Conservation (phyloP, 35 echinoderm and acorn worm species). For the Patiria miniata region DNA sequence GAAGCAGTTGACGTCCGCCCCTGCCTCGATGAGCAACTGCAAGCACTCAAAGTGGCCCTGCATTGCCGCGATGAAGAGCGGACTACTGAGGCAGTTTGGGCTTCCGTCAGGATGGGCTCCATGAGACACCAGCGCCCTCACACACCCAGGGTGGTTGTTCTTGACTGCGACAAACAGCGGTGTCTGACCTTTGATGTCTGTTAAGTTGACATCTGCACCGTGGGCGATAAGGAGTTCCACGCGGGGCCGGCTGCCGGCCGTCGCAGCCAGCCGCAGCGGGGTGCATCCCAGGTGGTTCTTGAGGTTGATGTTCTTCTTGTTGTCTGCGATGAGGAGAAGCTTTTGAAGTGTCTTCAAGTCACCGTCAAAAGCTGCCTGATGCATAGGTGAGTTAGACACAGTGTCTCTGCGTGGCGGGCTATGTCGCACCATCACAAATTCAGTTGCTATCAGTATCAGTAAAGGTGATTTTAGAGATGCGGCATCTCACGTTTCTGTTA, state of each 20-base stretch:
- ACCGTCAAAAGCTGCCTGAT: conserved; percentile 68
- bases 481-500: too few relatives aligned
- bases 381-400: conserved; percentile 61
- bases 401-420: neutral
- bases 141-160: conserved; percentile 72
- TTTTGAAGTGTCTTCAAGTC: conserved; percentile 38
- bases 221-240: conserved; percentile 42
- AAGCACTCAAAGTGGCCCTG: conserved; percentile 59
- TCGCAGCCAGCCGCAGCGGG: conserved; percentile 71
- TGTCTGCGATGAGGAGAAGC: conserved; percentile 42
- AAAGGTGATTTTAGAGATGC: too few relatives aligned
- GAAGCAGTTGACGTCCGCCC: conserved; percentile 61
- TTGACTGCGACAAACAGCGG: conserved; percentile 70
- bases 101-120: conserved; percentile 69
- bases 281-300: conserved; percentile 75
- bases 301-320: conserved; percentile 31
- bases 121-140: conserved; percentile 34
- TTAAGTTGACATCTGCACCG: conserved; percentile 54
- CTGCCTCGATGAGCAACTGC: conserved; percentile 41
- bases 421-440: conserved; percentile 5
- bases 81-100: conserved; percentile 55
- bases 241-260: conserved; percentile 44
- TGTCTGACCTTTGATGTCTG: conserved; percentile 76
- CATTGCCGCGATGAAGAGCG: conserved; percentile 67
- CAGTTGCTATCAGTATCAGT: too few relatives aligned